Percentiles rank a stretch among this genome's conserved stretches.
Evolutionary conservation across 2,113 vertebrate species (phyloP).

Genomic region (Nycticryphes semicollaris): DNA sequence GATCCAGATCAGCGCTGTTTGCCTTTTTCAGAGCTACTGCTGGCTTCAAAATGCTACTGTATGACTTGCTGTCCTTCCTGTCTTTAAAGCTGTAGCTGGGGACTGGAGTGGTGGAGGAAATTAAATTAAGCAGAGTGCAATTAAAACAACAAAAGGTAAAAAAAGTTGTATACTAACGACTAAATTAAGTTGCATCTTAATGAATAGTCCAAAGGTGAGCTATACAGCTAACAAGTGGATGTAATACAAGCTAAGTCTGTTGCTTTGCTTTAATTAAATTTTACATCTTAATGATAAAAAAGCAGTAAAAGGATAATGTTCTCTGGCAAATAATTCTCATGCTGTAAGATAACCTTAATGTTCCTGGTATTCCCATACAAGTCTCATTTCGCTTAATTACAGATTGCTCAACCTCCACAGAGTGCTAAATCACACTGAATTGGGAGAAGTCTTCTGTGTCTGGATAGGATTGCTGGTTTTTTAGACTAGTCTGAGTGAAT

Average conservation of each 20-base stretch:
- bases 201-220: background rate
- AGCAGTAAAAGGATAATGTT: background rate
- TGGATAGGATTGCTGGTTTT: background rate
- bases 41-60: background rate
- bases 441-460: background rate
- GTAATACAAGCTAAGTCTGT: background rate
- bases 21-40: background rate
- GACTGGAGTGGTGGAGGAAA: background rate
- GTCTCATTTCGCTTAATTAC: constrained; percentile 16
- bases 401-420: background rate
- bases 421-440: background rate
- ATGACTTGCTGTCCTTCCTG: background rate
- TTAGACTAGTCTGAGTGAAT: background rate
- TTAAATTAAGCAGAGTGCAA: background rate
- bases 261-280: constrained; percentile 18
- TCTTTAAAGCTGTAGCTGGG: background rate
- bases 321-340: constrained; percentile 9
- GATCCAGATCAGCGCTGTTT: background rate
- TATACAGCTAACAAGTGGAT: background rate
- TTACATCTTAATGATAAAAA: background rate
- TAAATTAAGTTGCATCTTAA: background rate
- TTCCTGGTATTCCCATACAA: background rate
- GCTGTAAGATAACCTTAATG: background rate
- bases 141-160: background rate
- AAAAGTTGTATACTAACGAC: background rate